Conservation (phyloP, 2,113 vertebrate genomes). For the Nannospalax galili region DNA sequence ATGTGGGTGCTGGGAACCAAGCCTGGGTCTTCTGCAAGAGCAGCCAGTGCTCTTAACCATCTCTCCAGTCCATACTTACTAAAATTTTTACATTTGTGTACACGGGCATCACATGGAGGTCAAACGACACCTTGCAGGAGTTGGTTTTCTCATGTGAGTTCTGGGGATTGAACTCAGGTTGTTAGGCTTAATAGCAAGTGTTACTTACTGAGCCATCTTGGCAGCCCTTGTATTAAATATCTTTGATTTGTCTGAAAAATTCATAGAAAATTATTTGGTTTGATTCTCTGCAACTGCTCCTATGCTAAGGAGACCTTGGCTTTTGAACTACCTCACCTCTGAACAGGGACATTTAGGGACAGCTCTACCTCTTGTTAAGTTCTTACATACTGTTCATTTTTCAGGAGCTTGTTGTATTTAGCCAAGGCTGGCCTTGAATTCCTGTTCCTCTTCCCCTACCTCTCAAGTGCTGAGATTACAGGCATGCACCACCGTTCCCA, state of each 20-base stretch:
- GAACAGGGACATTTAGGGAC: neutral
- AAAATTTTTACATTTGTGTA: neutral
- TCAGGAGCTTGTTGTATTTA: neutral
- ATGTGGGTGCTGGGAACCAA: too few species aligned
- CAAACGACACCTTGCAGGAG: neutral
- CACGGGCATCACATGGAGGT: neutral
- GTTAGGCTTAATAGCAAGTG: neutral
- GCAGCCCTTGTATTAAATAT: neutral
- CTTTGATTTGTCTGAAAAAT: neutral
- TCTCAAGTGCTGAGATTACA: neutral
- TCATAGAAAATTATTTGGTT: neutral
- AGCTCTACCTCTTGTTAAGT: neutral
- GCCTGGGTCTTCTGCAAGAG: too few species aligned
- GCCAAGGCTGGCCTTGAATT: neutral
- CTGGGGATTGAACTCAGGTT: neutral
- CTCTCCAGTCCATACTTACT: too few species aligned
- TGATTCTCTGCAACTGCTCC: neutral
- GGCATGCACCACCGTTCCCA: neutral
- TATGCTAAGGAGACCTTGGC: neutral
- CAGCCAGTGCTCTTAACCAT: too few species aligned
- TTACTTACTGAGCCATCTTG: neutral
- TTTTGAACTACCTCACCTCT: neutral
- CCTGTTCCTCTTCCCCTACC: neutral
- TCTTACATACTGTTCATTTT: neutral
- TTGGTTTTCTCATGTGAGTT: neutral